Base-by-base conservation (phyloP, 1,140 invertebrate species). In the Oryctes rhinoceros region DNA sequence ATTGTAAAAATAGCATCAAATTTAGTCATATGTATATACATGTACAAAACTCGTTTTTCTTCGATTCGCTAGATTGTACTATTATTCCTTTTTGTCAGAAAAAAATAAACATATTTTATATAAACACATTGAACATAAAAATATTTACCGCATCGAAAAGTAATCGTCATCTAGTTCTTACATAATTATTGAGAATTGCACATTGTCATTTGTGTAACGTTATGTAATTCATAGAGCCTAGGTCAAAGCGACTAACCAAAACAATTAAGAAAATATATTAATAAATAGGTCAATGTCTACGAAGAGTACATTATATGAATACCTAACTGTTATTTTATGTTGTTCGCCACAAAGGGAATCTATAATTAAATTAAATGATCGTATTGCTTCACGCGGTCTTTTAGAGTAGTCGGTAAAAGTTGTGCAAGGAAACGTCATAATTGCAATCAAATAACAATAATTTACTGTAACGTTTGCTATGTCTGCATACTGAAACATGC, bases 281-380 rank as follows among this genome's bases (percentile, higher is more conserved):
- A 71, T 71, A 71, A 35, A 71, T 71, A 71, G 65, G 65, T 71
- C 65, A 71, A 13, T 71, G 65, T 37, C 65, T 9, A 3, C 4
- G 15, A 71, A 35, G 20, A 35, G 35, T 37, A 71, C 65, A 71
- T 71, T 71, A 24, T 71, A 24, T 71, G 65, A 71, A 71, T 71
- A 71, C 65, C 7, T 71, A 71, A 71, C 65, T 37, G 65, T 71
- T 71, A 71, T 35, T 71, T 71, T 71, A 20, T 71, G 65, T 35
- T 24, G 10, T 10, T 35, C 6, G 13, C 65, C 24, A 71, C 65
- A 71, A 71, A 35, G 35, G 65, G 65, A 71, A 35, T 37, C 65
- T 71, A 71, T 71, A 71, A 37, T 71, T 71, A 71, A 71, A 24
- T 4, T 0, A 3, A 35, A 59, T 18, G 15, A 59, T 59, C 6